phyloP scores from a whole-genome alignment of 2,888 invertebrate species.

The Hartigia nigra region DNA sequence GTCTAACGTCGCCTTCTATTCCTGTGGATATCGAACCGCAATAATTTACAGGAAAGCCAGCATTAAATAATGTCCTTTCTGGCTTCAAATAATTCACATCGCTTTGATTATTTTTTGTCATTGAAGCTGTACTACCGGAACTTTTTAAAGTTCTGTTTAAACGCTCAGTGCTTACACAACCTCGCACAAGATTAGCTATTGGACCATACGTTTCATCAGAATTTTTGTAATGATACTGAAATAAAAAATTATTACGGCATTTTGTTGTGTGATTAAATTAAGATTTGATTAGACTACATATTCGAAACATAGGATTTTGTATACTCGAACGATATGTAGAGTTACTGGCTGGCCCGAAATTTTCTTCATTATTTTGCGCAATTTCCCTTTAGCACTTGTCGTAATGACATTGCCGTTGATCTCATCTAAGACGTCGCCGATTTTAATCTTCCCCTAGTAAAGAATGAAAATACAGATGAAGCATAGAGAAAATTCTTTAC shows the following conservation, averaged over 20 bases:
- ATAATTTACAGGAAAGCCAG: constrained; percentile 66
- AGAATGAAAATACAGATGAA: constrained; percentile 29
- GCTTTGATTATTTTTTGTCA: constrained; percentile 1
- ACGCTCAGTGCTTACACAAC: constrained; percentile 52
- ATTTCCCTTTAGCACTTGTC: constrained; percentile 66
- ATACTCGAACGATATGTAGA: constrained; percentile 70
- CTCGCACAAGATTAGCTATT: constrained; percentile 61
- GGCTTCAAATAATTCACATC: constrained; percentile 13
- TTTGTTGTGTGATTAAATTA: neutral
- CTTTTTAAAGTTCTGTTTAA: constrained; percentile 14
- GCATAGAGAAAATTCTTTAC: constrained; percentile 4
- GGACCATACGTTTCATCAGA: constrained; percentile 66
- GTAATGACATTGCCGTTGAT: constrained; percentile 70
- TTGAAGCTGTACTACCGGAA: neutral
- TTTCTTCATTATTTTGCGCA: constrained; percentile 67
- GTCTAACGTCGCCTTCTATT: constrained; percentile 67
- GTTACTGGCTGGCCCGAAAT: constrained; percentile 66
- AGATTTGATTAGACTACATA: neutral
- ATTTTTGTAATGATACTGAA: constrained; percentile 57
- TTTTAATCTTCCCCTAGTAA: constrained; percentile 69
- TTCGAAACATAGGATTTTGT: neutral
- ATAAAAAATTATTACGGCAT: neutral
- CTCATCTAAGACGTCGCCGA: constrained; percentile 75
- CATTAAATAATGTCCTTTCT: constrained; percentile 35
- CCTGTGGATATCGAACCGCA: constrained; percentile 68